phyloP scores from a whole-genome alignment of 2,113 vertebrate genomes.

The Collichthys lucidus region DNA sequence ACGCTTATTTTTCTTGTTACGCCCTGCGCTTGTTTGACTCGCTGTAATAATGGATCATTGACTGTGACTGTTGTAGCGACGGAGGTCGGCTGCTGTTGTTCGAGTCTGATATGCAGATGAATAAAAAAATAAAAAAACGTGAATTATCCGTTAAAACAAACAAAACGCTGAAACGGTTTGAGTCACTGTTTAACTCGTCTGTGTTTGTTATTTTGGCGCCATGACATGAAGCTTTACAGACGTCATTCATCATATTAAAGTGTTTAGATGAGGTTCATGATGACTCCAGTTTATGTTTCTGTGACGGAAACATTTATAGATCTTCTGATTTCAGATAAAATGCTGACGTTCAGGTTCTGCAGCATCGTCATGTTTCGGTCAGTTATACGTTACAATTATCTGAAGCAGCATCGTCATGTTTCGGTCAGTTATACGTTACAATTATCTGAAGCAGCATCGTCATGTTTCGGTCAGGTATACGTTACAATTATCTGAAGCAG shows the following conservation, averaged over 20 bases:
- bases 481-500: too few relatives aligned
- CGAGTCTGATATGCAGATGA: conserved; percentile 54
- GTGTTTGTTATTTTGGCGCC: neutral
- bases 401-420: too few relatives aligned
- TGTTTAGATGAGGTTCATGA: neutral
- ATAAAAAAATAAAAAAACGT: neutral
- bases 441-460: too few relatives aligned
- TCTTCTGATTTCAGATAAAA: too few relatives aligned
- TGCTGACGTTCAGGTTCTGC: too few relatives aligned
- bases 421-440: too few relatives aligned
- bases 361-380: too few relatives aligned
- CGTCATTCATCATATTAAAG: neutral
- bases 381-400: too few relatives aligned
- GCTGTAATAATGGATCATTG: conserved; percentile 52
- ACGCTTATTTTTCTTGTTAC: conserved; percentile 37
- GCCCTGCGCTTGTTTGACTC: conserved; percentile 38
- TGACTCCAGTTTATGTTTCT: neutral
- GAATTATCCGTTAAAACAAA: conserved; percentile 29
- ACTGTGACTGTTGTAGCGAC: neutral
- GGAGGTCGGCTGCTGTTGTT: conserved; percentile 36
- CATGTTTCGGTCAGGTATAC: too few relatives aligned
- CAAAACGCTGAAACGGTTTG: neutral
- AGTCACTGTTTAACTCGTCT: neutral
- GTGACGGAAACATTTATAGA: too few relatives aligned
- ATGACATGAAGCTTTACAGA: neutral